phyloP scores from a whole-genome alignment of 2,113 vertebrate species.

The Carettochelys insculpta region DNA sequence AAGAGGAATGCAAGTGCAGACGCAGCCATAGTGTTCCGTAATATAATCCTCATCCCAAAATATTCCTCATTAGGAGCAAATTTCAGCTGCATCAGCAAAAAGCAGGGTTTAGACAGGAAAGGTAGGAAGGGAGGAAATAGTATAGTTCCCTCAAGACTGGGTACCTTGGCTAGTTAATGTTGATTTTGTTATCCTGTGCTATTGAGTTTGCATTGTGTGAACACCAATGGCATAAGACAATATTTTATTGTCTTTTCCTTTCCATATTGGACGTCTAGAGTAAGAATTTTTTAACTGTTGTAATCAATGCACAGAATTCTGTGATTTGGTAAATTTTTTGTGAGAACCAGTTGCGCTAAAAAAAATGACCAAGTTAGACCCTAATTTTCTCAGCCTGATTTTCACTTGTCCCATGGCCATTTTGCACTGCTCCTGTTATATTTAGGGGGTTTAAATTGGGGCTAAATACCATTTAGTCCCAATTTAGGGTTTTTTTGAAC shows the following conservation, averaged over 20 bases:
- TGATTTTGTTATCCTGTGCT: slow-evolving; percentile 34
- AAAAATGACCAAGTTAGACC: background rate
- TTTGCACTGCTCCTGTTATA: background rate
- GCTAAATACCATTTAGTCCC: background rate
- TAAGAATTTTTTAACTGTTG: background rate
- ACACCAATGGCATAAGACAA: background rate
- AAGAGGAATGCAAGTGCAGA: no score
- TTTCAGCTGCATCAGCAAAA: slow-evolving; percentile 72
- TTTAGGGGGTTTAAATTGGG: background rate
- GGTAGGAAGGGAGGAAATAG: slow-evolving; percentile 71
- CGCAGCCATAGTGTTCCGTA: slow-evolving; percentile 64
- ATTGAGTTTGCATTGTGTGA: background rate
- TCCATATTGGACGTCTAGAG: background rate
- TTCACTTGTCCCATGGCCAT: background rate
- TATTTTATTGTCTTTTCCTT: background rate
- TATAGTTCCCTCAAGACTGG: slow-evolving; percentile 63
- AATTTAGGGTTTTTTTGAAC: background rate
- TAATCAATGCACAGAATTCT: background rate
- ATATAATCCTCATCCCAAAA: slow-evolving; percentile 58
- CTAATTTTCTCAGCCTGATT: background rate
- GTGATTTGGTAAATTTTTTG: background rate
- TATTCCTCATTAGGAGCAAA: slow-evolving; percentile 71
- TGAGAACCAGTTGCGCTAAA: background rate
- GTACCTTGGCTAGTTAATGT: slow-evolving; percentile 57
- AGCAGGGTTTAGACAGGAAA: slow-evolving; percentile 64